Percentiles rank a stretch among this genome's conserved stretches.
Evolutionary conservation across 2,113 vertebrate genomes (phyloP).

Genomic region (Piprites chloris): DNA sequence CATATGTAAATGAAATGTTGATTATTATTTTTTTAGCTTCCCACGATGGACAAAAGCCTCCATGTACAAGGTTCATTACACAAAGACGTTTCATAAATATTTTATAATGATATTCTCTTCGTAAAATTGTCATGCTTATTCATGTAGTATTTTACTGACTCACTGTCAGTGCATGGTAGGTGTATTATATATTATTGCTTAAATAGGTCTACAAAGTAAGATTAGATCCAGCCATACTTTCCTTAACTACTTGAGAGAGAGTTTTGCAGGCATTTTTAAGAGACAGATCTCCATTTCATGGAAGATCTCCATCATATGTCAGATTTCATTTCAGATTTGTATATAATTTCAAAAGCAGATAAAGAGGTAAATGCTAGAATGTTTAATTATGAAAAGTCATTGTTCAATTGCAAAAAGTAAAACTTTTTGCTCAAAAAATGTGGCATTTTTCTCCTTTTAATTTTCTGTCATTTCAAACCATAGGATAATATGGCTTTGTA

Average conservation of each 20-base stretch:
- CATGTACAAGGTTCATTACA: conserved; percentile 91
- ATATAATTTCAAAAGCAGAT: conserved; percentile 21
- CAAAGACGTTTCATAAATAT: conserved; percentile 90
- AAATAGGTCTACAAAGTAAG: conserved; percentile 59
- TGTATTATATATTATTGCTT: conserved; percentile 53
- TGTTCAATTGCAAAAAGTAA: conserved; percentile 26
- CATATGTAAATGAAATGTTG: conserved; percentile 91
- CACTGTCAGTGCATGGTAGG: conserved; percentile 83
- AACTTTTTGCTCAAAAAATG: neutral
- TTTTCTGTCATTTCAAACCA: conserved; percentile 42
- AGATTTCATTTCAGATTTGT: conserved; percentile 9
- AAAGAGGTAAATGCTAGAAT: conserved; percentile 45
- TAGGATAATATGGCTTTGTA: conserved; percentile 66
- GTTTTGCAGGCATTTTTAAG: conserved; percentile 34
- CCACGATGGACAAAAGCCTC: conserved; percentile 81
- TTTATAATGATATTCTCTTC: conserved; percentile 94
- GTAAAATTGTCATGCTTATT: conserved; percentile 66
- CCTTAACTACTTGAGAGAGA: conserved; percentile 38
- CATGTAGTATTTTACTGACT: conserved; percentile 76
- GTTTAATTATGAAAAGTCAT: conserved; percentile 23
- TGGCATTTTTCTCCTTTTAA: neutral
- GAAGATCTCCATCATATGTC: conserved; percentile 23
- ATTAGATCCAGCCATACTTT: conserved; percentile 65
- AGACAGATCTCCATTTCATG: conserved; percentile 36
- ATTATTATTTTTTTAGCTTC: conserved; percentile 86